Evolutionary conservation across 1,140 invertebrate species (phyloP), one percentile per base, ranked within the genome.

Genomic region (Drosophila saltans): DNA sequence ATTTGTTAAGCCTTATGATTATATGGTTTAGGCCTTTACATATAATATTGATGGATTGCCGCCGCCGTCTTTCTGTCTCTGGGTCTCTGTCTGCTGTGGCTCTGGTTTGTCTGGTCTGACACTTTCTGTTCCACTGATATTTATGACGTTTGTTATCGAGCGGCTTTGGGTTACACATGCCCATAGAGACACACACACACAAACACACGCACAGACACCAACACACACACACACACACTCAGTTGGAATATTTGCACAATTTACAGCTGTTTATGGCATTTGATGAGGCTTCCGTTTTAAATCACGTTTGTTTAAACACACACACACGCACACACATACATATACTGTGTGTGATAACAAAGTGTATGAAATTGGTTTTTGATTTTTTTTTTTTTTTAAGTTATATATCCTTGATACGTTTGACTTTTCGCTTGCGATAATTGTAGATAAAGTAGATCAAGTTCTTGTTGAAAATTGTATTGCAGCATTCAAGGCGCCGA

Each of bases 381-480:
- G 16, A 16, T 16, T 16, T 16, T 16, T 16, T 16, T 16, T 16
- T 16, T 16, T 16, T 16, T 16, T 16, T 16, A 16, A 16, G 16
- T 16, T 41, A 10, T 61, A 57, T 52, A 60, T 59, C 6, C n/a
- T 40, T 26, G 40, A 24, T 55, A 41, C 63, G 43, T 62, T 62
- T 70, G 62, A 36, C 59, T 75, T 86, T 88, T 69, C 82, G 82
- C 73, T 69, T 83, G 69, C 84, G 84, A 79, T 88, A 88, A 66
- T 90, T 88, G 89, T 91, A 90, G 58, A 86, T 78, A 57, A 90
- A 90, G 70, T 83, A 81, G 66, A 83, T 86, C 61, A 75, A 88
- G 73, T 88, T 91, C 71, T 88, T 79, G 78, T 84, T 81, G 52
- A 88, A 80, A 77, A 80, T 83, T 74, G 71, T 84, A 78, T 90